These are phyloP conservation scores for Chelon labrosus DNA, from an alignment of 2,797 vertebrate genomes.

Conservation along the genomic window DNA sequence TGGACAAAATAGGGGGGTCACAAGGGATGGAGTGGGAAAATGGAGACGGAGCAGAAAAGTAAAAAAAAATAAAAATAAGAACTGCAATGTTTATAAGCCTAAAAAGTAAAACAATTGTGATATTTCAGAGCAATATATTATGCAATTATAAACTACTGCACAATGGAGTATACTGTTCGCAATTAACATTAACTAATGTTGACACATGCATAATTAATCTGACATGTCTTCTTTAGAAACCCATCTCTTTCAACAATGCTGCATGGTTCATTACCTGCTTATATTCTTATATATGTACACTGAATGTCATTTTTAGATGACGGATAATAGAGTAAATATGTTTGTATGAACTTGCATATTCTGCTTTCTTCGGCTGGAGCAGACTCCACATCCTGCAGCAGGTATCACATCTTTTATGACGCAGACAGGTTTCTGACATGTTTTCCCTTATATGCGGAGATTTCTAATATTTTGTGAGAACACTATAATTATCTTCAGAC, in stretches of 20 bases:
- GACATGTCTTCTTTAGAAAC: conserved; percentile 19
- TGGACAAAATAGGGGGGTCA: conserved; percentile 38
- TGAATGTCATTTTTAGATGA: neutral
- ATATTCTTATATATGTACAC: neutral
- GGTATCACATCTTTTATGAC: neutral
- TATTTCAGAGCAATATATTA: conserved; percentile 9
- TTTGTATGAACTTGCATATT: neutral
- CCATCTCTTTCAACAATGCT: conserved; percentile 1
- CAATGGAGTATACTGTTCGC: conserved; percentile 1
- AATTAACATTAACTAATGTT: conserved; percentile 20
- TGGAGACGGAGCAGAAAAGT: neutral
- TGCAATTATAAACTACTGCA: neutral
- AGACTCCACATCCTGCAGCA: neutral
- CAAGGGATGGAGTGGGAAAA: conserved; percentile 15
- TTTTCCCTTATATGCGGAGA: neutral
- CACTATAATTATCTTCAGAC: neutral
- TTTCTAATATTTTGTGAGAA: conserved; percentile 3
- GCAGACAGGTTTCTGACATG: neutral
- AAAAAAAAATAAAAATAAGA: neutral
- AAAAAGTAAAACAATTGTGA: conserved; percentile 1
- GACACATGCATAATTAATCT: conserved; percentile 26
- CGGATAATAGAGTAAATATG: neutral
- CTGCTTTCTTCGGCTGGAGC: no score
- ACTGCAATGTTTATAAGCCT: neutral
- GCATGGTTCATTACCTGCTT: conserved; percentile 1